Evolutionary conservation across 1,140 invertebrate genomes (phyloP).

Genomic region (Leptoteleia sp.): DNA sequence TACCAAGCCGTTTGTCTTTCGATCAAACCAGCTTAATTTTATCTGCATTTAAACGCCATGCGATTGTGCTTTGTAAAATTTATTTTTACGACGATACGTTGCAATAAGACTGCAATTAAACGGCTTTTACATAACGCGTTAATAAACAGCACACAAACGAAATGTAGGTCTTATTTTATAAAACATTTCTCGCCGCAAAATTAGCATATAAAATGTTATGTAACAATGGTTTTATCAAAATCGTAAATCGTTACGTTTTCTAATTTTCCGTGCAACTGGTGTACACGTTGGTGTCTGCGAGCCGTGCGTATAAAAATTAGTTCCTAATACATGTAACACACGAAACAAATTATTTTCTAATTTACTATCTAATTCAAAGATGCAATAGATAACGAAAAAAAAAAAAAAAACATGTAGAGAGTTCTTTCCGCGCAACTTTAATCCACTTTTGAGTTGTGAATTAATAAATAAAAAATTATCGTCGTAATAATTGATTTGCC

Average conservation of each 20-base stretch:
- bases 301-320: constrained; percentile 39
- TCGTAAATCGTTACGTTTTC: constrained; percentile 56
- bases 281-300: constrained; percentile 16
- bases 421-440: background rate
- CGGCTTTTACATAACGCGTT: constrained; percentile 19
- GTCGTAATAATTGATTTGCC: background rate
- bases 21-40: background rate
- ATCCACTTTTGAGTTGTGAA: background rate
- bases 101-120: constrained; percentile 13
- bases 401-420: no score
- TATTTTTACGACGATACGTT: constrained; percentile 9
- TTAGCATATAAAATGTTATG: constrained; percentile 52
- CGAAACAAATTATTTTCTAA: constrained; percentile 35
- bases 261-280: constrained; percentile 49
- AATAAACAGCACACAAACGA: constrained; percentile 11
- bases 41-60: background rate
- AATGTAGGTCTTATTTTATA: constrained; percentile 8
- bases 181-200: constrained; percentile 9
- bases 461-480: background rate
- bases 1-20: constrained; percentile 6
- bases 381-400: constrained; percentile 7
- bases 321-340: constrained; percentile 31
- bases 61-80: constrained; percentile 1
- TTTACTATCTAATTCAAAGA: constrained; percentile 1
- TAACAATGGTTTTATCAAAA: constrained; percentile 39